These are phyloP conservation scores for Noctua janthina DNA, from an alignment of 2,888 invertebrate genomes.

Conservation along the genomic window DNA sequence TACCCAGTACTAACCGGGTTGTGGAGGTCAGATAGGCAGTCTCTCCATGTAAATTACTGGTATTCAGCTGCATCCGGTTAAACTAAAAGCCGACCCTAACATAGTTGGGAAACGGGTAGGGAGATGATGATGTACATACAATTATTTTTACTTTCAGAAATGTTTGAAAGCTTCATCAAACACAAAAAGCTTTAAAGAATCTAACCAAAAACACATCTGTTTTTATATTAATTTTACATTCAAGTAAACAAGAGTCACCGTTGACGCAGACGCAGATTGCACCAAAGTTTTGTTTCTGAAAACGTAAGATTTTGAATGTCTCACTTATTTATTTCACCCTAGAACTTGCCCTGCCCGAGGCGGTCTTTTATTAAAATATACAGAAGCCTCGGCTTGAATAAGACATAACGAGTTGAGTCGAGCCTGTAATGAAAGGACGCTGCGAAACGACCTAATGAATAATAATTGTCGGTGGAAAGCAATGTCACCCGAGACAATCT, in stretches of 20 bases:
- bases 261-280: slow-evolving; percentile 30
- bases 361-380: slow-evolving; percentile 83
- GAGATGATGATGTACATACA: not conserved
- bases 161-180: slow-evolving; percentile 28
- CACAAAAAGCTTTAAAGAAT: not conserved
- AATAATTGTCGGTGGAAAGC: slow-evolving; percentile 79
- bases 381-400: slow-evolving; percentile 81
- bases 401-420: slow-evolving; percentile 81
- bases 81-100: too few species aligned
- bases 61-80: too few species aligned
- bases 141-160: not conserved
- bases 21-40: too few species aligned
- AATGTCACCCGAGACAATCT: slow-evolving; percentile 77
- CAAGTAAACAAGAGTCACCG: slow-evolving; percentile 4
- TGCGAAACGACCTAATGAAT: slow-evolving; percentile 82
- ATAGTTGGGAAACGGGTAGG: too few species aligned
- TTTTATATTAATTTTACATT: slow-evolving; percentile 23
- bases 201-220: not conserved
- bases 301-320: slow-evolving; percentile 51
- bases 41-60: too few species aligned
- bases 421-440: slow-evolving; percentile 82
- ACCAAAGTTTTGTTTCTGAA: slow-evolving; percentile 46
- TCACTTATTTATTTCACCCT: slow-evolving; percentile 57
- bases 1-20: too few species aligned
- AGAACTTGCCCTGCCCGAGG: slow-evolving; percentile 55